Percentiles rank a stretch among this genome's conserved stretches.
These are phyloP conservation scores for Meteorus cinctellus DNA, from an alignment of 2,888 invertebrate genomes.

Conservation along the genomic window DNA sequence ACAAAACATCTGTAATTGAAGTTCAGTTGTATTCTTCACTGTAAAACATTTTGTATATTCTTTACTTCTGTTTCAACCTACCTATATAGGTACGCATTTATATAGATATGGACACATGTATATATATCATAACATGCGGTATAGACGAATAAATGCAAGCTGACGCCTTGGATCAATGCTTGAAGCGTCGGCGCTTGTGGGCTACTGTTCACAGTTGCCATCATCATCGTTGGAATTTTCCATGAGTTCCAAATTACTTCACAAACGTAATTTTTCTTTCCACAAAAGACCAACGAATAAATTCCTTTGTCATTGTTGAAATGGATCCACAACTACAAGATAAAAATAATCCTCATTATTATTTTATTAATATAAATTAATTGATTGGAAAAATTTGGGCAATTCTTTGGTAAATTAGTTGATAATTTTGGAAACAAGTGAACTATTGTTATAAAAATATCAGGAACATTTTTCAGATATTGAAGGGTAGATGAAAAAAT, in stretches of 20 bases:
- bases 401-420: neutral
- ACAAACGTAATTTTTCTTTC: neutral
- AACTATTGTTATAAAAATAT: too few relatives aligned
- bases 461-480: too few relatives aligned
- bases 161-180: conserved; percentile 72
- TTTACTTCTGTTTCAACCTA: conserved; percentile 6
- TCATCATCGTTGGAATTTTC: conserved; percentile 6
- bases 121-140: conserved; percentile 52
- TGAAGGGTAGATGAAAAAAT: too few relatives aligned
- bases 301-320: too few relatives aligned
- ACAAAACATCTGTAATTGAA: neutral
- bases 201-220: conserved; percentile 25
- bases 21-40: neutral
- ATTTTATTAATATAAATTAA: neutral
- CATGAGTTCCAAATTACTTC: neutral
- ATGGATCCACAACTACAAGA: neutral
- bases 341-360: neutral
- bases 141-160: conserved; percentile 72
- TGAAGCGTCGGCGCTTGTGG: conserved; percentile 63
- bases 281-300: too few relatives aligned
- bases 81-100: conserved; percentile 27
- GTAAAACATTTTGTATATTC: neutral
- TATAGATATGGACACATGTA: conserved; percentile 20
- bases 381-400: neutral
- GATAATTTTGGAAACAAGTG: neutral